phyloP scores from a whole-genome alignment of 2,113 vertebrate species.

The Gallinago undulata region DNA sequence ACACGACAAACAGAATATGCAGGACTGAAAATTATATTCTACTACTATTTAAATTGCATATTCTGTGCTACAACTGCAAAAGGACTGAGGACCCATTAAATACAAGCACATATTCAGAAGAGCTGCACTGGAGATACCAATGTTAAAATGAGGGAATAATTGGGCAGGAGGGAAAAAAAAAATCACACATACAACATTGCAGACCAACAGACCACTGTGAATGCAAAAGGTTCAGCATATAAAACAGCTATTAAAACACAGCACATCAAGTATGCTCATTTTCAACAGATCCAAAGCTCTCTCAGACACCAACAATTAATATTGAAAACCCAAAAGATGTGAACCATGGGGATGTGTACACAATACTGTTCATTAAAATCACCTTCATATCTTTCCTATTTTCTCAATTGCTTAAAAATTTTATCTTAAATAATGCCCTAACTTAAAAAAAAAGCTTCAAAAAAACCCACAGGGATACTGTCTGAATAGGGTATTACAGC shows the following conservation, averaged over 20 bases:
- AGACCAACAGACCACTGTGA: background rate
- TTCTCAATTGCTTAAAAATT: background rate
- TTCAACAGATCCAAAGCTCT: background rate
- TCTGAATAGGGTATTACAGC: background rate
- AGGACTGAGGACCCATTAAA: background rate
- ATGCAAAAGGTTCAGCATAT: background rate
- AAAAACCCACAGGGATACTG: background rate
- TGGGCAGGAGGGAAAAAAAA: background rate
- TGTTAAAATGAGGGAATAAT: fast-evolving
- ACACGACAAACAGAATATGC: background rate
- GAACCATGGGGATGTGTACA: background rate
- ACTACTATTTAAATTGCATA: background rate
- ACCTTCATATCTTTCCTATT: background rate
- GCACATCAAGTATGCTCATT: background rate
- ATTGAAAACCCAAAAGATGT: background rate
- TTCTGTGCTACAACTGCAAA: background rate
- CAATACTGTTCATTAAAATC: background rate
- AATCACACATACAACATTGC: background rate
- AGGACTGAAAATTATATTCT: background rate
- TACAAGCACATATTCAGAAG: background rate
- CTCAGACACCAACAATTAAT: background rate
- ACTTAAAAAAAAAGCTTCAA: background rate
- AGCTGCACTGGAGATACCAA: background rate
- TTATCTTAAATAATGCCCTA: background rate
- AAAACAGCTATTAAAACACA: background rate